phyloP scores from a whole-genome alignment of 2,797 vertebrate genomes.

The Chiropotes sagulatus region DNA sequence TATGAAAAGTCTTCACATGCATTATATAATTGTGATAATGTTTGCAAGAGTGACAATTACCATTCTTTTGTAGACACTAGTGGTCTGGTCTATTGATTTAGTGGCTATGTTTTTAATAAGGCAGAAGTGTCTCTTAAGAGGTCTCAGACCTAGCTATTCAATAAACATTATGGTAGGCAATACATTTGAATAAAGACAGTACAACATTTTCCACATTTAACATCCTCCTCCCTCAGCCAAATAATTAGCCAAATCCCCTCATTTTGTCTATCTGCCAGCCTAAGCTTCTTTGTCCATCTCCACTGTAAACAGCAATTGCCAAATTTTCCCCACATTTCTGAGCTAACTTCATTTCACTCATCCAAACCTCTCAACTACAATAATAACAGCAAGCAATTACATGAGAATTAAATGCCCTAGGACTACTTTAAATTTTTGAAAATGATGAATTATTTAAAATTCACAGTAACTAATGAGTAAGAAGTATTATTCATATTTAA shows the following conservation, averaged over 20 bases:
- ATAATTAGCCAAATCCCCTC: not conserved
- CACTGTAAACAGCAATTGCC: not conserved
- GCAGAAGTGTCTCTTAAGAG: not conserved
- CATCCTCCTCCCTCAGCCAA: not conserved
- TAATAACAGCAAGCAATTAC: not conserved
- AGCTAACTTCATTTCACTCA: not conserved
- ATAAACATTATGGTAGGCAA: not conserved
- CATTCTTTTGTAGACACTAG: constrained; percentile 30
- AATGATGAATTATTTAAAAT: not conserved
- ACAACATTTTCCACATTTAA: not conserved
- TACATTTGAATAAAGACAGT: not conserved
- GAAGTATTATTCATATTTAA: not conserved
- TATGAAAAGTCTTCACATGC: constrained; percentile 36
- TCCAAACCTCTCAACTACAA: not conserved
- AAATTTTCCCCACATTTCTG: not conserved
- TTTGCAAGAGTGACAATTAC: constrained; percentile 18
- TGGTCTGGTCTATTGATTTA: constrained; percentile 34
- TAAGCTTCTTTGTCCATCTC: not conserved
- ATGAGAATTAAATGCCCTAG: not conserved
- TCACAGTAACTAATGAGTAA: not conserved
- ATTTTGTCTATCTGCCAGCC: not conserved
- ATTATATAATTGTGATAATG: constrained; percentile 39
- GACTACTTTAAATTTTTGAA: not conserved
- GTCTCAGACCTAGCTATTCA: not conserved
- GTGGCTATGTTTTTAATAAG: not conserved